Base-by-base conservation (phyloP, 2,888 invertebrate genomes). In the Dyspetes luteomarginatus region DNA sequence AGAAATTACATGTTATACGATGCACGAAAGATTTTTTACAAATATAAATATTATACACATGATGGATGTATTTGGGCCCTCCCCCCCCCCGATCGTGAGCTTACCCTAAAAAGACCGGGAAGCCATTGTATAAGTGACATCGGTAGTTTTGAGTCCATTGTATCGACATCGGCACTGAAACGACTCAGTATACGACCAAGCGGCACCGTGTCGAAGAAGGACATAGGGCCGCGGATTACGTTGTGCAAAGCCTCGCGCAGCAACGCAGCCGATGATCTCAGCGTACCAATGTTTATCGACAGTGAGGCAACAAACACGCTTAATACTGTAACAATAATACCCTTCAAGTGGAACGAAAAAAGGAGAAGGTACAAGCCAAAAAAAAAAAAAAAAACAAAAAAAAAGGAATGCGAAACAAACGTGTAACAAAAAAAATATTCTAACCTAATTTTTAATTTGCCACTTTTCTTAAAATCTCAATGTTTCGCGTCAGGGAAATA, bases 241-340 rank as follows among this genome's bases (percentile, higher is more conserved):
- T 91, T 91, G 55, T 86, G 73, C 78, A 95, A 91, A 84, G 95
- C 90, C 30, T 85, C 88, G 58, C 88, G 85, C 89, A 95, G 94
- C 84, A 94, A 85, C 82, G 83, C 75, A 67, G 81, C 81, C 65
- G 90, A 86, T 79, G 89, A 88, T 84, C 85, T 86, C 93, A 96
- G 93, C 88, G 95, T 93, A 91, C 95, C 95, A 90, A 95, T 92
- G 93, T 94, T 95, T 92, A 95, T 93, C 90, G 94, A 93, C 93
- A 95, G 93, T 90, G 95, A 94, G 86, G 95, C 94, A 91, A 95
- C 92, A 92, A 95, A 94, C 93, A 95, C 94, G 91, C 94, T 93
- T 88, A 94, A 85, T 92, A 95, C 95, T 95, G 94, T 90, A 92
- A 92, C 86, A 89, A 81, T 81, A 81, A 81, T 74, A 69, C 69